These are phyloP conservation scores for Polypedilum pembai DNA, from an alignment of 1,140 invertebrate species.

Conservation along the genomic window DNA sequence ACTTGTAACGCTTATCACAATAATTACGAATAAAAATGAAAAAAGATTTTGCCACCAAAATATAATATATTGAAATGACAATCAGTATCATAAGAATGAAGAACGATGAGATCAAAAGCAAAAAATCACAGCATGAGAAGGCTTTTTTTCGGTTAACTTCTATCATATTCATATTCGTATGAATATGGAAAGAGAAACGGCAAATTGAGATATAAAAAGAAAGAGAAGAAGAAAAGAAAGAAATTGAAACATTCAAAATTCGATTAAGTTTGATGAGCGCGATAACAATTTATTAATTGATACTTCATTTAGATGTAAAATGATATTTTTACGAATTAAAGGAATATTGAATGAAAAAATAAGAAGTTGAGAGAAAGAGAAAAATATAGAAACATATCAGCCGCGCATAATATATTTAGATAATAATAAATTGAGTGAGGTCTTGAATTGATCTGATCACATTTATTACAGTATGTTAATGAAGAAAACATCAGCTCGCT, in stretches of 20 bases:
- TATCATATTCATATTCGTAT: background rate
- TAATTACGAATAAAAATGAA: no score
- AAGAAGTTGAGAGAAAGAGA: background rate
- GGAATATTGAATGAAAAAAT: background rate
- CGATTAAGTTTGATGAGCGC: conserved; percentile 23
- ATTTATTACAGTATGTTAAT: no score
- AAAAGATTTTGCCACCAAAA: background rate
- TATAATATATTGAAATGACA: conserved; percentile 15
- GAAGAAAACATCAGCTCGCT: no score
- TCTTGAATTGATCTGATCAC: no score
- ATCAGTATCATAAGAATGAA: conserved; percentile 20
- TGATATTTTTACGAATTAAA: conserved; percentile 26
- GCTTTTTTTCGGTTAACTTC: background rate
- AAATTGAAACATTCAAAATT: conserved; percentile 28
- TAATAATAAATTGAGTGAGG: no score
- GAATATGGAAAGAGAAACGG: background rate
- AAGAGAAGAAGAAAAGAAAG: background rate
- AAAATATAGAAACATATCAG: background rate
- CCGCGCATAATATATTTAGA: background rate
- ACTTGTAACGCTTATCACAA: no score
- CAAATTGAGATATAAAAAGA: background rate
- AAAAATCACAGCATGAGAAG: conserved; percentile 26
- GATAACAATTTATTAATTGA: conserved; percentile 29
- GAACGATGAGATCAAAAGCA: conserved; percentile 22
- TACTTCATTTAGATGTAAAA: conserved; percentile 24